Evolutionary conservation across 2,888 invertebrate species (phyloP).

Genomic region (Unio delphinus): DNA sequence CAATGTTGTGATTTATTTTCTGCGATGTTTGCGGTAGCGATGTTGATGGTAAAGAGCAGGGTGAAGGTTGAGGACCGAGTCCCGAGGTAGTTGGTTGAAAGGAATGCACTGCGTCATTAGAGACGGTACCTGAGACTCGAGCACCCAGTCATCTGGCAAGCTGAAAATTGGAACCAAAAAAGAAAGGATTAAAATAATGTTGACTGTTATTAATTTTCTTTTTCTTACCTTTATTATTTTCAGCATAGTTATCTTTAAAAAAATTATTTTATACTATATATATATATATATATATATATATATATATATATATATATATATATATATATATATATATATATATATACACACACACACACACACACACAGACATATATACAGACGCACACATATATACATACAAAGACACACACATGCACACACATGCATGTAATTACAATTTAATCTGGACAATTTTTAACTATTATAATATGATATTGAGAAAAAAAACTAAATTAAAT

Average conservation of each 20-base stretch:
- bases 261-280: no score
- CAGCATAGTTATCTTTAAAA: no score
- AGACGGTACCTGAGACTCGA: constrained; percentile 75
- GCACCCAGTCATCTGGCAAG: constrained; percentile 89
- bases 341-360: no score
- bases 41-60: constrained; percentile 57
- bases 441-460: no score
- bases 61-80: constrained; percentile 54
- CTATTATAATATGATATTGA: no score
- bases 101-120: constrained; percentile 69
- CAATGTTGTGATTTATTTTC: constrained; percentile 41
- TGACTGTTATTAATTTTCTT: no score
- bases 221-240: no score
- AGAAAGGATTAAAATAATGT: constrained; percentile 13
- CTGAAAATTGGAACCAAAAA: constrained; percentile 74
- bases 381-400: no score
- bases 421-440: no score
- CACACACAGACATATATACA: no score
- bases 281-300: background rate
- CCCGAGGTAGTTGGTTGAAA: constrained; percentile 64
- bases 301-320: background rate
- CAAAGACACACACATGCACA: no score
- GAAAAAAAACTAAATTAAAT: no score
- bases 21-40: constrained; percentile 61
- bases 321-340: background rate